These are phyloP conservation scores for Reinhardtius hippoglossoides DNA, from an alignment of 2,113 vertebrate species.

Conservation along the genomic window DNA sequence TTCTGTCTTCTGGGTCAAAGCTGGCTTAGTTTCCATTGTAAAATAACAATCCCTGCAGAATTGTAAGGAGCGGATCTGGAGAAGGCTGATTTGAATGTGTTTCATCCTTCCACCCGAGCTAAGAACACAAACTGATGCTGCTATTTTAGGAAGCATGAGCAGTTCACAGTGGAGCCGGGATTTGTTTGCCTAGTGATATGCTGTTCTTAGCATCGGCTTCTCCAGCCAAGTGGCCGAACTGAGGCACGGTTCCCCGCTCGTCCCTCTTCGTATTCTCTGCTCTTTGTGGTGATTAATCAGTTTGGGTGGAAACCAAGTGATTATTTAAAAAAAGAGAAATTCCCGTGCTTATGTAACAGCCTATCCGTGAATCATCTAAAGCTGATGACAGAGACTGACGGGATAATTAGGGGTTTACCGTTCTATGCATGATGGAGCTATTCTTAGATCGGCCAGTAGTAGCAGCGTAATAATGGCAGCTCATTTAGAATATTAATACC, in stretches of 20 bases:
- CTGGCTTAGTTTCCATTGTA: constrained; percentile 77
- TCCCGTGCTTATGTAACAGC: constrained; percentile 63
- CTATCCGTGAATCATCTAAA: constrained; percentile 58
- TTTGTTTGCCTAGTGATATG: constrained; percentile 75
- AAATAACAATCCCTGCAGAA: constrained; percentile 74
- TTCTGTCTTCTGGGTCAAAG: constrained; percentile 78
- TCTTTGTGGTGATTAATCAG: constrained; percentile 34
- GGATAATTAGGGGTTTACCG: constrained; percentile 66
- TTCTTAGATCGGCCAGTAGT: constrained; percentile 62
- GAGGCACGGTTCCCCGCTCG: constrained; percentile 21
- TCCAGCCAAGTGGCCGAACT: constrained; percentile 46
- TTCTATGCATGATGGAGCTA: constrained; percentile 56
- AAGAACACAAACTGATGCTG: constrained; percentile 70
- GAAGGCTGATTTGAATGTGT: constrained; percentile 76
- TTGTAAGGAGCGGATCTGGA: constrained; percentile 53
- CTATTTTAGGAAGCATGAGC: constrained; percentile 75
- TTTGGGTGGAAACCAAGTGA: constrained; percentile 33
- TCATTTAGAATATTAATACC: constrained; percentile 72
- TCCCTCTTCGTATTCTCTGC: constrained; percentile 18
- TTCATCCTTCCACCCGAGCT: constrained; percentile 74
- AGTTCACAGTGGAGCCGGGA: constrained; percentile 60
- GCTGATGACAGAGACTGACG: constrained; percentile 40
- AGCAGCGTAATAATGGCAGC: constrained; percentile 64
- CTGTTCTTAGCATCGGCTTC: constrained; percentile 62
- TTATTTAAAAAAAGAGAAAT: constrained; percentile 32